These are phyloP conservation scores for Arrhamphus sclerolepis DNA, from an alignment of 2,797 vertebrate species.

Conservation along the genomic window DNA sequence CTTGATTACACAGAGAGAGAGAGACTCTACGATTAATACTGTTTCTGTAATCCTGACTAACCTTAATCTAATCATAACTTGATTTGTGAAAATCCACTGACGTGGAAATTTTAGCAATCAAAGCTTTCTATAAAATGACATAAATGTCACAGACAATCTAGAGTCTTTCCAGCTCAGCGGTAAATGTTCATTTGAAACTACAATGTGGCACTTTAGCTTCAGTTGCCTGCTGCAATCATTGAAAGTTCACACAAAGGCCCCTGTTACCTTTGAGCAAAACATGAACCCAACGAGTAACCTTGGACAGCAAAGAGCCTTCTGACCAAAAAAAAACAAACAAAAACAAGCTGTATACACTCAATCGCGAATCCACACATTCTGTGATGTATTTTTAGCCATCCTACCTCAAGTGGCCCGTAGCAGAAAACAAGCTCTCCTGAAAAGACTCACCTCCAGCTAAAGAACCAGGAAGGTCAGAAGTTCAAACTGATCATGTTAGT, in stretches of 20 bases:
- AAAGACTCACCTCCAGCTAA: conserved; percentile 52
- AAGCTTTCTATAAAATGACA: too few species aligned
- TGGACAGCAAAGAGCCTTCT: conserved; percentile 43
- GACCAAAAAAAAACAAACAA: conserved; percentile 44
- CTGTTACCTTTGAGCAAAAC: conserved; percentile 32
- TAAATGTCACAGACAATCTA: too few species aligned
- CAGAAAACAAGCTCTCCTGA: conserved; percentile 72
- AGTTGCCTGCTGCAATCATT: too few species aligned
- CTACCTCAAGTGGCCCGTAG: conserved; percentile 60
- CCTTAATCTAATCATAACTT: background rate
- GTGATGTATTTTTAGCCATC: conserved; percentile 64
- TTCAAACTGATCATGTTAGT: conserved; percentile 59
- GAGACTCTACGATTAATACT: background rate
- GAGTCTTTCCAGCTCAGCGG: too few species aligned
- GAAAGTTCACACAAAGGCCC: background rate
- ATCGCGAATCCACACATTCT: conserved; percentile 34
- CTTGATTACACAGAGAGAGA: conserved; percentile 36
- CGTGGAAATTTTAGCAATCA: too few species aligned
- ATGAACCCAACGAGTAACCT: conserved; percentile 47
- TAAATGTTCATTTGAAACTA: too few species aligned
- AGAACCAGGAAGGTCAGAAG: conserved; percentile 52
- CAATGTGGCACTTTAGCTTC: too few species aligned
- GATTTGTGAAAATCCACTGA: too few species aligned
- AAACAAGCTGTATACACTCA: conserved; percentile 64
- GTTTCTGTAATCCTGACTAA: background rate